Evolutionary conservation across 2,113 vertebrate species (phyloP).

Genomic region (Arenaria interpres): DNA sequence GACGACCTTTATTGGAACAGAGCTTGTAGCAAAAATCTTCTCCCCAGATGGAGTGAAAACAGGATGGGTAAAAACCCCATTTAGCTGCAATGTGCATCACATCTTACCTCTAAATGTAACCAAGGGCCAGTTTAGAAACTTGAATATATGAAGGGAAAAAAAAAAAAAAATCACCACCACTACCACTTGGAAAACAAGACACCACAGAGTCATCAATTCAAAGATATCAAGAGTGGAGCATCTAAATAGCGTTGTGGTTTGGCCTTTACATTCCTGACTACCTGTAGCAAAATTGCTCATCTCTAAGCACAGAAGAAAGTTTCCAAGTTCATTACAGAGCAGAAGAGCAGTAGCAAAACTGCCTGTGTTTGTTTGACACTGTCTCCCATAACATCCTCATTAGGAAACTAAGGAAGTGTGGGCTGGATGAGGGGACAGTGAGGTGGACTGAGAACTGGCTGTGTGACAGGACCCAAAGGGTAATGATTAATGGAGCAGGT

Average conservation of each 20-base stretch:
- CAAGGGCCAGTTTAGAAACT: background rate
- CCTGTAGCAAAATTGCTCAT: background rate
- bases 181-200: background rate
- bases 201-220: background rate
- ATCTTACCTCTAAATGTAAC: background rate
- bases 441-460: too few relatives aligned
- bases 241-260: background rate
- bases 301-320: background rate
- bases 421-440: too few relatives aligned
- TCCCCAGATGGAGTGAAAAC: background rate
- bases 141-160: background rate
- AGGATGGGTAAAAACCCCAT: background rate
- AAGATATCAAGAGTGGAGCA: background rate
- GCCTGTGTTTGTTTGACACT: too few relatives aligned
- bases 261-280: background rate
- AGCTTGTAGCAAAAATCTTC: background rate
- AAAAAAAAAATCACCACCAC: background rate
- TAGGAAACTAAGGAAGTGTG: too few relatives aligned
- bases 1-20: background rate
- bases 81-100: background rate
- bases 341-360: background rate
- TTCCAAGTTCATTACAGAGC: background rate
- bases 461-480: too few relatives aligned
- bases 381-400: too few relatives aligned
- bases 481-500: too few relatives aligned